phyloP scores from a whole-genome alignment of 2,113 vertebrate genomes.

The Ageneiosus marmoratus region DNA sequence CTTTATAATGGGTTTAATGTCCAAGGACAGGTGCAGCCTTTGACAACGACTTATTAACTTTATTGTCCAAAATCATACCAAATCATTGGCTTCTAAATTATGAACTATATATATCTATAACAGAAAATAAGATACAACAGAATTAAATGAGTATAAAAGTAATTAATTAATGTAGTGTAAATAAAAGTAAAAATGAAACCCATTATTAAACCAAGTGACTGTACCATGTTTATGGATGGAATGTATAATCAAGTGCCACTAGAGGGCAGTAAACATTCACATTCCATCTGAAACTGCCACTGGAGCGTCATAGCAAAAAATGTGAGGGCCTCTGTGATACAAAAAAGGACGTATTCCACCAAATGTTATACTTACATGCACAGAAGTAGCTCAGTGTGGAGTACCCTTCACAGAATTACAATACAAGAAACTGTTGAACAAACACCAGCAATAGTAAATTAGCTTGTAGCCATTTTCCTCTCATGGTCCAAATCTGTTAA shows the following conservation, averaged over 20 bases:
- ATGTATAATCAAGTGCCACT: conserved; percentile 70
- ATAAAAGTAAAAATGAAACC: conserved; percentile 39
- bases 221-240: conserved; percentile 59
- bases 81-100: conserved; percentile 19
- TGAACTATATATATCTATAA: conserved; percentile 13
- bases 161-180: conserved; percentile 45
- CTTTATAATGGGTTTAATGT: conserved; percentile 37
- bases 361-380: conserved; percentile 53
- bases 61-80: conserved; percentile 1
- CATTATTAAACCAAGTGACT: conserved; percentile 48
- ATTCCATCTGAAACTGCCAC: conserved; percentile 66
- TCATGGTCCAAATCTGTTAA: conserved; percentile 10
- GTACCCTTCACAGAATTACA: conserved; percentile 52
- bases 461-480: conserved; percentile 13
- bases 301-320: conserved; percentile 42
- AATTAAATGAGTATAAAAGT: conserved; percentile 40
- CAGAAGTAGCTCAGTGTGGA: conserved; percentile 49
- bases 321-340: conserved; percentile 27
- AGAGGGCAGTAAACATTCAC: conserved; percentile 73
- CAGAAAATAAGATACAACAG: conserved; percentile 35
- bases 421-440: conserved; percentile 46
- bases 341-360: conserved; percentile 32
- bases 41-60: conserved; percentile 19
- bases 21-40: not conserved
- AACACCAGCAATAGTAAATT: conserved; percentile 42